Evolutionary conservation across 2,888 invertebrate genomes (phyloP).

Genomic region (Platycnemis pennipes): DNA sequence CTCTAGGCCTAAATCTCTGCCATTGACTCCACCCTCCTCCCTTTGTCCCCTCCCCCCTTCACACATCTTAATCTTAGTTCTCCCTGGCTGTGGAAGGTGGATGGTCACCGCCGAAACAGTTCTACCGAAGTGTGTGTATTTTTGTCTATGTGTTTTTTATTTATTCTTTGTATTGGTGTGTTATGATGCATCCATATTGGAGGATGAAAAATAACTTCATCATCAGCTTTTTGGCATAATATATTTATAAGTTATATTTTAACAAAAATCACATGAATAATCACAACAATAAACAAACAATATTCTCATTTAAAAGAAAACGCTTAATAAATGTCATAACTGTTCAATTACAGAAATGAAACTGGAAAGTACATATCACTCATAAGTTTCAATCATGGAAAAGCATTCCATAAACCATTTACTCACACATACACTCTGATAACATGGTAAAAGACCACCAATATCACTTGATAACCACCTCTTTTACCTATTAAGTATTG

Average conservation of each 20-base stretch:
- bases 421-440: slow-evolving; percentile 54
- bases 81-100: no score
- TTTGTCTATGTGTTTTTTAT: no score
- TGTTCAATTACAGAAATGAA: slow-evolving; percentile 65
- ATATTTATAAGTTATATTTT: slow-evolving; percentile 35
- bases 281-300: slow-evolving; percentile 42
- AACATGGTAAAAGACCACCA: slow-evolving; percentile 44
- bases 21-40: no score
- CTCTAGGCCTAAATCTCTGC: no score
- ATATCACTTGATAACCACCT: slow-evolving; percentile 2
- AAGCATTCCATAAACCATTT: slow-evolving; percentile 44
- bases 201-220: background rate
- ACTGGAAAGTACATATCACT: slow-evolving; percentile 46
- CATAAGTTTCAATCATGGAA: slow-evolving; percentile 27
- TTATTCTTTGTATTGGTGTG: no score
- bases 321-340: slow-evolving; percentile 51
- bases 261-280: slow-evolving; percentile 17
- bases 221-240: background rate
- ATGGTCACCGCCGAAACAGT: no score
- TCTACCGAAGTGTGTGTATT: no score
- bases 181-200: background rate
- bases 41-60: no score
- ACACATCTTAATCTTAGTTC: no score
- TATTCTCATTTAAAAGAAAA: slow-evolving; percentile 48
- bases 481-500: slow-evolving; percentile 43